Conservation (phyloP, 2,797 vertebrate genomes). For the Acipenser transmontanus region DNA sequence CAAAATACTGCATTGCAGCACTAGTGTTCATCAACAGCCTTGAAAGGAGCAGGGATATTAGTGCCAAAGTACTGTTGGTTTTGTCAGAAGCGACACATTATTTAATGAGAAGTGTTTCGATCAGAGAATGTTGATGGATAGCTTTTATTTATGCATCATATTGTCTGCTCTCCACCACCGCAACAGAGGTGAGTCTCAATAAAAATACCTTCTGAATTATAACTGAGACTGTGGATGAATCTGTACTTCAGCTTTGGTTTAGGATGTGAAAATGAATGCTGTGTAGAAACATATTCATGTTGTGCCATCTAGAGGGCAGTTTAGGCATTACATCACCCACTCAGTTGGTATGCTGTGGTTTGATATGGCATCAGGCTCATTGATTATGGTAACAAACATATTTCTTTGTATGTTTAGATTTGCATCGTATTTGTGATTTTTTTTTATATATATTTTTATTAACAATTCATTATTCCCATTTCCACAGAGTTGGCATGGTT, state of each 20-base stretch:
- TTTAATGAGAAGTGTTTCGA: constrained; percentile 36
- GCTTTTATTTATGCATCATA: constrained; percentile 28
- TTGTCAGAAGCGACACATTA: constrained; percentile 40
- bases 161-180: constrained; percentile 15
- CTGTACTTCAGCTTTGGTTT: constrained; percentile 3
- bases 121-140: constrained; percentile 27
- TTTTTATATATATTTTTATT: too few relatives aligned
- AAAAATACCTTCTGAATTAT: constrained; percentile 10
- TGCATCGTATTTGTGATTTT: too few relatives aligned
- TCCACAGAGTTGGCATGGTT: too few relatives aligned
- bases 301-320: constrained; percentile 39
- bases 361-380: too few relatives aligned
- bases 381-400: too few relatives aligned
- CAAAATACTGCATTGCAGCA: constrained; percentile 11
- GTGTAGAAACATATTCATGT: constrained; percentile 34
- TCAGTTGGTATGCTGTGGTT: neutral
- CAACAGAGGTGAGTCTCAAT: constrained; percentile 21
- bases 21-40: constrained; percentile 9
- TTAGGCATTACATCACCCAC: neutral
- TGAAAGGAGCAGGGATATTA: constrained; percentile 28
- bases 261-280: constrained; percentile 13
- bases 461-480: too few relatives aligned
- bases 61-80: constrained; percentile 24
- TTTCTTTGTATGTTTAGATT: too few relatives aligned
- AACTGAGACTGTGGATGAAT: constrained; percentile 10